Base-by-base conservation (phyloP, 2,113 vertebrate species). In the Rhadina sibilatrix region DNA sequence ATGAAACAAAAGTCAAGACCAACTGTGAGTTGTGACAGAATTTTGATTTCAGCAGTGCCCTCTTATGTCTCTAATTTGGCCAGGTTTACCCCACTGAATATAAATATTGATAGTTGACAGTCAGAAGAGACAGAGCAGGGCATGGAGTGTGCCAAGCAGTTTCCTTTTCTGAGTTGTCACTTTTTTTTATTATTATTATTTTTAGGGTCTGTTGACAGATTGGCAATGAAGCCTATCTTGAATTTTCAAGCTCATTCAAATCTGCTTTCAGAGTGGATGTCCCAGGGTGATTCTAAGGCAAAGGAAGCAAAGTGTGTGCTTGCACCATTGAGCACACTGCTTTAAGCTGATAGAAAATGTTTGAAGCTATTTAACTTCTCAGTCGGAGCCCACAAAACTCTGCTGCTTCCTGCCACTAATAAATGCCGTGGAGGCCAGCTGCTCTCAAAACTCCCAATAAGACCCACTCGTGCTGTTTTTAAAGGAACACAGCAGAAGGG, bases 1-100 rank as follows among this genome's bases (percentile, higher is more conserved):
- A 97, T 93, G 83, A 96, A 97, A 97, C 79, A 76, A 86, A 95
- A 90, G 71, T 89, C 75, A 95, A 95, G 35, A 19, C 89, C 84
- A 96, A 95, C 74, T 91, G 84, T 95, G 91, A 96, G 56, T 81
- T 69, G 65, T 93, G 91, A 44, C 44, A n/a, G 76, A 94, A 56
- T 90, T 94, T 83, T 93, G 65, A 93, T 95, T 85, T 96, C 91
- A 70, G 56, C 47, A 5, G 75, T 96, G 79, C 84, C 95, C 52
- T 89, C 54, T 84, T 40, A 71, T 2, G 2, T 90, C 87, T 87
- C 70, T 97, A 83, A 61, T 91, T 95, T 88, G 87, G 85, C 27
- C 47, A 63, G 30, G 76, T 78, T 96, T 91, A 77, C 38, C 37
- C 27, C 25, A 46, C 56, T 66, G 80, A 69, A 30, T n/a, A 91